Percentiles rank a stretch among this genome's conserved stretches.
These are phyloP conservation scores for Scylla paramamosain DNA, from an alignment of 1,140 invertebrate species.

Conservation along the genomic window DNA sequence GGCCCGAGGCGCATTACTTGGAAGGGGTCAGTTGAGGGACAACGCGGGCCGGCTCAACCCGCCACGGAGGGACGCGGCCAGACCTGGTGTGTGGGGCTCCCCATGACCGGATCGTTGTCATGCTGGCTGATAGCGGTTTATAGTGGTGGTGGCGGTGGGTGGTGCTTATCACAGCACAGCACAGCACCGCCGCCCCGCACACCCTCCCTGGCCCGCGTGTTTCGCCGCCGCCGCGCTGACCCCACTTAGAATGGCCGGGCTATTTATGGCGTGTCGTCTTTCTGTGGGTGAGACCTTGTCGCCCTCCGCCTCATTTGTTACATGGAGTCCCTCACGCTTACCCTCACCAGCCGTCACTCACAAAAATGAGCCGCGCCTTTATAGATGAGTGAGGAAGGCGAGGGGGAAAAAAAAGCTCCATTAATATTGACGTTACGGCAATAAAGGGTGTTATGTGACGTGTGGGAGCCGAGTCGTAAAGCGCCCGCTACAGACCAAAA, in stretches of 20 bases:
- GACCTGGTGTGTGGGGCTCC: no score
- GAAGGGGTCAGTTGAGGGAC: neutral
- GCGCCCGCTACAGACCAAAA: neutral
- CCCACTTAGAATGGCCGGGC: neutral
- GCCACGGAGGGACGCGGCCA: neutral
- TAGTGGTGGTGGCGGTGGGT: no score
- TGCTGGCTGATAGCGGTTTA: no score
- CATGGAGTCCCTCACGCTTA: neutral
- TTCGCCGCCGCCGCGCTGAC: neutral
- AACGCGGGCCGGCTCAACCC: no score
- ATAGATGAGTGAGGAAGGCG: neutral
- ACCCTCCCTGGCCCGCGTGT: neutral
- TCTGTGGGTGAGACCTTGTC: neutral
- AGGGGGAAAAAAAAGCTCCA: neutral
- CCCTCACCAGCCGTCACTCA: neutral
- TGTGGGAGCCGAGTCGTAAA: neutral
- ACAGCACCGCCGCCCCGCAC: neutral
- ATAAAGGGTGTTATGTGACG: neutral
- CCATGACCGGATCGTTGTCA: no score
- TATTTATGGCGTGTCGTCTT: conserved; percentile 23
- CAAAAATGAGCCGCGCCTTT: conserved; percentile 11
- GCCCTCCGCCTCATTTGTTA: neutral
- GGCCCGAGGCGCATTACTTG: neutral
- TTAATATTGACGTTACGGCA: conserved; percentile 1
- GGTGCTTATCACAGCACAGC: no score